Evolutionary conservation across 2,113 vertebrate species (phyloP), one percentile per base, ranked within the genome.

Genomic region (Pseudolaguvia tuberculata): DNA sequence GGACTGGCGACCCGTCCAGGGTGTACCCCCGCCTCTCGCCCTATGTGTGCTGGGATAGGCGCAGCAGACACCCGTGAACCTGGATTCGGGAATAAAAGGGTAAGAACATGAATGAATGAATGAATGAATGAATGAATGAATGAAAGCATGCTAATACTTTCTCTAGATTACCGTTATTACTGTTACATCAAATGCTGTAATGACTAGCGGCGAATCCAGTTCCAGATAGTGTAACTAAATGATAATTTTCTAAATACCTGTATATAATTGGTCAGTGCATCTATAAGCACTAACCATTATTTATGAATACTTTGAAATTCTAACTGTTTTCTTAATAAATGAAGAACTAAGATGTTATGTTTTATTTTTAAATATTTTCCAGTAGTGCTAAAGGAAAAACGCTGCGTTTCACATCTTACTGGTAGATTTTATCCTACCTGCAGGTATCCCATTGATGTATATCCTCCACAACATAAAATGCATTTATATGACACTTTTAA

Each of bases 401-500:
- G 21, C 7, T 70, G 52, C 21, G 23, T 27, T 73, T n/a, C 52
- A 63, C 17, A 23, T 73, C 69, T 27, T 59, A 42, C 65, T 59
- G 17, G 14, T 48, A 29, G 55, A 52, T 62, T 47, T 52, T 27
- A 68, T 67, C 11, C 20, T 45, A 51, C 55, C 55, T 50, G 35
- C 1, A 69, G 27, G 53, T 51, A 59, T 58, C 55, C 65, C 51
- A 45, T 70, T 42, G 55, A 76, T 52, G 23, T 62, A 45, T 56
- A 45, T 29, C 57, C 51, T 45, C 61, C 56, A 70, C 55, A 70
- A 31, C 59, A 67, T 66, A 15, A 52, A 51, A 69, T 51, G 57
- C 66, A 76, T 25, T 71, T 51, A 67, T 71, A 25, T 74, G 68
- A 65, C 77, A 71, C 47, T 66, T 53, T 42, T 48, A 80, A 73